Percentiles rank a stretch among this genome's conserved stretches.
These are phyloP conservation scores for Eristalis pertinax DNA, from an alignment of 2,888 invertebrate species.

Conservation along the genomic window DNA sequence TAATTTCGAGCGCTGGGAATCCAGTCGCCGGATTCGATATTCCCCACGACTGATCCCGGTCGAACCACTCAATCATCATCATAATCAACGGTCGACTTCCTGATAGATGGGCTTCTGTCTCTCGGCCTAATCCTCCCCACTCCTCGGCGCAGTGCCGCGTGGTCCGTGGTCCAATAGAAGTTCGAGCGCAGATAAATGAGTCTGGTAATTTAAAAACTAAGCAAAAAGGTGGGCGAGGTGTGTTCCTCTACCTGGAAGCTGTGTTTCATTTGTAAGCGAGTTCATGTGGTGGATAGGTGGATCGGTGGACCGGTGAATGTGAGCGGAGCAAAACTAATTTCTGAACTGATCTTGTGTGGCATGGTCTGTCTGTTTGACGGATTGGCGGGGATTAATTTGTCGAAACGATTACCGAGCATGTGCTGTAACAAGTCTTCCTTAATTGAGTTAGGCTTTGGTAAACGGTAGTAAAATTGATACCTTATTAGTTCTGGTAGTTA, in stretches of 20 bases:
- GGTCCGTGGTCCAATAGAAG: slow-evolving; percentile 34
- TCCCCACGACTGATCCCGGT: slow-evolving; percentile 30
- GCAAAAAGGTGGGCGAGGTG: slow-evolving; percentile 27
- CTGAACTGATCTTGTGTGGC: slow-evolving; percentile 42
- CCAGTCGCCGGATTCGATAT: slow-evolving; percentile 43
- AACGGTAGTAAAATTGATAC: slow-evolving; percentile 41
- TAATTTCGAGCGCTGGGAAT: slow-evolving; percentile 42
- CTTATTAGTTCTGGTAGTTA: slow-evolving; percentile 33
- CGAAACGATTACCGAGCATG: slow-evolving; percentile 48
- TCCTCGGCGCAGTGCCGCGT: neutral
- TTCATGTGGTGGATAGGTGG: slow-evolving; percentile 10
- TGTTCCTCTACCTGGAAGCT: slow-evolving; percentile 55
- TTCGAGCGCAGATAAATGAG: slow-evolving; percentile 45
- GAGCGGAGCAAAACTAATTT: slow-evolving; percentile 34
- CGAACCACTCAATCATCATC: slow-evolving; percentile 59
- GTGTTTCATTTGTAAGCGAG: slow-evolving; percentile 45
- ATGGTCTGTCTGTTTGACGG: slow-evolving; percentile 37
- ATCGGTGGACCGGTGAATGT: neutral
- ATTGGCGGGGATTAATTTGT: slow-evolving; percentile 57
- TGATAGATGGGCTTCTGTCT: slow-evolving; percentile 62
- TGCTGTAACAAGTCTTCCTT: slow-evolving; percentile 24
- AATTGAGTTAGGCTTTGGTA: slow-evolving; percentile 54
- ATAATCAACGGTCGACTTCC: slow-evolving; percentile 59
- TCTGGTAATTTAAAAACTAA: slow-evolving; percentile 33
- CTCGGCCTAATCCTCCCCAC: slow-evolving; percentile 22